Evolutionary conservation across 64 coral and sea anemone genomes (phyloP).

Genomic region (Orbicella faveolata): DNA sequence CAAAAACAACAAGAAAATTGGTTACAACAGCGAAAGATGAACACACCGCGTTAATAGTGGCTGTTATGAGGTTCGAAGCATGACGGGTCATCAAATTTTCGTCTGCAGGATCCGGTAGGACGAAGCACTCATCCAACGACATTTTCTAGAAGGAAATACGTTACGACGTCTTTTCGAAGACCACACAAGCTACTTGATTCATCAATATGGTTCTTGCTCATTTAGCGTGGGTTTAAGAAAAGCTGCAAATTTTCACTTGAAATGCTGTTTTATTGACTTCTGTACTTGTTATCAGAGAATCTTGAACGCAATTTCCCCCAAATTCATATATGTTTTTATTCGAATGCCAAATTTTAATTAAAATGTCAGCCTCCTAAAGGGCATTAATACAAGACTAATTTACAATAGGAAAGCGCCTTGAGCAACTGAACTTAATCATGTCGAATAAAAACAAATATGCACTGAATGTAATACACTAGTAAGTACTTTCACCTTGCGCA

Average conservation of each 20-base stretch:
- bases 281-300: background rate
- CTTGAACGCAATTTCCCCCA: background rate
- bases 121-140: conserved; percentile 36
- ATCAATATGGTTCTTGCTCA: background rate
- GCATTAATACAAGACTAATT: background rate
- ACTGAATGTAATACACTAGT: no score
- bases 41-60: conserved; percentile 51
- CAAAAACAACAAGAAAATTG: conserved; percentile 61
- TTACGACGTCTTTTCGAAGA: no score
- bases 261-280: background rate
- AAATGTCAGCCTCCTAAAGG: background rate
- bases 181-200: background rate
- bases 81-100: conserved; percentile 22
- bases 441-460: no score
- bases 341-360: background rate
- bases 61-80: conserved; percentile 65
- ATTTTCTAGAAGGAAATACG: background rate
- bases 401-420: no score
- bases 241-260: background rate
- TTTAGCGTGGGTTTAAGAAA: background rate
- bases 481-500: no score
- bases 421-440: no score
- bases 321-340: background rate
- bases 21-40: conserved; percentile 70
- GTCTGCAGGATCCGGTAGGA: conserved; percentile 61